Percentiles rank a stretch among this genome's conserved stretches.
Evolutionary conservation across 1,140 invertebrate species (phyloP).

Genomic region (Cydia splendana): DNA sequence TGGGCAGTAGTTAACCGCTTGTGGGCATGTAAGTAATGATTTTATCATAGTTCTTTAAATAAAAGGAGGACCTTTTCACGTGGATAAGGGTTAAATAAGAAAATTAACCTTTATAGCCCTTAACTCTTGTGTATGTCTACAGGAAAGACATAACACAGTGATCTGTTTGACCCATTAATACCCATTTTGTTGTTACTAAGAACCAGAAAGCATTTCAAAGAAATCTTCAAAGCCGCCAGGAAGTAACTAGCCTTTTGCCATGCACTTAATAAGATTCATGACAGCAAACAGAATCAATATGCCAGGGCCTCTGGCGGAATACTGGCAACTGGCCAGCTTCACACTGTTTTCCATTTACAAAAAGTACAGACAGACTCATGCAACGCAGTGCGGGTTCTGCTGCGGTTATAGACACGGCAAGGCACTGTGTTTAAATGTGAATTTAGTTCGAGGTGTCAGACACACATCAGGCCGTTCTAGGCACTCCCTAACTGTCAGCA

Average conservation of each 20-base stretch:
- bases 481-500: slow-evolving; percentile 43
- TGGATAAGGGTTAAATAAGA: no score
- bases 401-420: not conserved
- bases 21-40: no score
- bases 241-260: slow-evolving; percentile 34
- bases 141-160: no score
- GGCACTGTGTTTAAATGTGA: slow-evolving; percentile 13
- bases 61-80: no score
- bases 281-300: slow-evolving; percentile 30
- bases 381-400: not conserved
- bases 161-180: no score
- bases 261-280: slow-evolving; percentile 38
- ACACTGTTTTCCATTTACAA: slow-evolving; percentile 25
- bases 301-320: slow-evolving; percentile 19
- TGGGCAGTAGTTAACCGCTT: no score
- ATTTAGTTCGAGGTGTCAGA: slow-evolving; percentile 6
- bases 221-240: not conserved
- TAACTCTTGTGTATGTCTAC: no score
- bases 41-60: no score
- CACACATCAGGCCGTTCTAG: slow-evolving; percentile 14
- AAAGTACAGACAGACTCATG: not conserved
- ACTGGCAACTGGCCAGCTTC: slow-evolving; percentile 24
- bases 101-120: no score
- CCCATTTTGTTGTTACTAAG: not conserved
- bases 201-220: not conserved